Base-by-base conservation (phyloP, 2,888 invertebrate genomes). In the Drosophila vallismaia region DNA sequence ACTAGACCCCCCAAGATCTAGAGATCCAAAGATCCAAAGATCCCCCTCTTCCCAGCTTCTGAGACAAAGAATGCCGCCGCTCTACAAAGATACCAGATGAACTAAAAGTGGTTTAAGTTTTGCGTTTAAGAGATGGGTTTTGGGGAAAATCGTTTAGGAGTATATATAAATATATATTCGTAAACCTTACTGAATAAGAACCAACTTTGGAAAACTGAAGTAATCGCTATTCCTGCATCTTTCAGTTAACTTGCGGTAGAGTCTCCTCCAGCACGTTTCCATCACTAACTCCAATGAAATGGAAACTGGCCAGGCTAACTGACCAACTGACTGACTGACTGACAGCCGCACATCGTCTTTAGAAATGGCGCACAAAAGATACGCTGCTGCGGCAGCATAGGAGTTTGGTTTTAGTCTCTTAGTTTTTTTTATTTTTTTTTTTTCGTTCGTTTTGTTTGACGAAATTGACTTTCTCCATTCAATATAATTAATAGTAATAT, bases 401-500 rank as follows among this genome's bases (percentile, higher is more conserved):
- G 69, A 59, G 71, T 70, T 44, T n/a, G 28, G 53, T 24, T 53
- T 59, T 31, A 29, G 54, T 45, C 45, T 54, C 45, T 33, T 53
- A 28, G 26, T 44, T 31, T 28, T 42, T 28, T 28, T 28, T 28
- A 26, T 26, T 28, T 28, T 28, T 55, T 57, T 8, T 28, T 28
- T 28, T 28, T 55, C 46, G 5, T 19, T 26, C 44, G 31, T 48
- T 31, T 46, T 55, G 57, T 83, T 85, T 88, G 76, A 88, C 82
- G 82, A 88, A 88, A 88, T 87, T 86, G 79, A 86, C 86, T 86
- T 86, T 86, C 86, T 86, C 86, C 85, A 85, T 85, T 81, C 86
- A 88, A 86, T 86, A 88, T 88, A 86, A 88, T 88, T 88, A 88
- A 86, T 81, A 79, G 76, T 81, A 81, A 77, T 78, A 86, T 84